Conservation (phyloP, 2,113 vertebrate genomes). For the Nannobrachium achirus region DNA sequence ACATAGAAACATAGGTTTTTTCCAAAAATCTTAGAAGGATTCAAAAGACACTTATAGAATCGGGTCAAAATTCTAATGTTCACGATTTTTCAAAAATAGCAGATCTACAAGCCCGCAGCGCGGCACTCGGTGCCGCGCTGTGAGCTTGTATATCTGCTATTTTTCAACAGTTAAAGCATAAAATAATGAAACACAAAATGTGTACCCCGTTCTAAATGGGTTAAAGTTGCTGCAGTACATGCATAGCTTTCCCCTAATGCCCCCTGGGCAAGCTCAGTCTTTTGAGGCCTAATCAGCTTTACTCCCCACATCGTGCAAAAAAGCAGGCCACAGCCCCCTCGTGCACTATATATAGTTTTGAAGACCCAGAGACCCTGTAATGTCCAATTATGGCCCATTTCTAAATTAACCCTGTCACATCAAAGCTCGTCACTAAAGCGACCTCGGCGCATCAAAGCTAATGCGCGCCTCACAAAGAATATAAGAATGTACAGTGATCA, state of each 20-base stretch:
- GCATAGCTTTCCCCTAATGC: constrained; percentile 21
- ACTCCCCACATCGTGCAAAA: constrained; percentile 36
- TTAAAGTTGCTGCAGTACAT: constrained; percentile 25
- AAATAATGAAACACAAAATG: no score
- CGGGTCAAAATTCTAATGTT: no score
- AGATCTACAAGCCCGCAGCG: no score
- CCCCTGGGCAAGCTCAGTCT: constrained; percentile 32
- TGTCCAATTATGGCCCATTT: constrained; percentile 33
- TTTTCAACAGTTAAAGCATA: no score
- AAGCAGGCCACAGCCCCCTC: constrained; percentile 2
- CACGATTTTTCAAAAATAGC: no score
- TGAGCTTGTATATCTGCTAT: no score
- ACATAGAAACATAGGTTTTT: no score
- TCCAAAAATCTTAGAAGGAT: no score
- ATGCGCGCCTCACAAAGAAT: constrained; percentile 18
- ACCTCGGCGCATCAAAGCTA: constrained; percentile 13
- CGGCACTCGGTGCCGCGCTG: no score
- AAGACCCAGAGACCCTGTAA: background rate
- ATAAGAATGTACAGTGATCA: background rate
- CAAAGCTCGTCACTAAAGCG: constrained; percentile 32
- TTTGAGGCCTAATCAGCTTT: constrained; percentile 57
- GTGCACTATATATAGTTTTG: constrained; percentile 24
- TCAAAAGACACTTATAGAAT: no score
- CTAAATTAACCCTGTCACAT: constrained; percentile 42
- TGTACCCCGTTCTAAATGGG: no score